Base-by-base conservation (phyloP, 2,888 invertebrate species). In the Tethea ocularis region DNA sequence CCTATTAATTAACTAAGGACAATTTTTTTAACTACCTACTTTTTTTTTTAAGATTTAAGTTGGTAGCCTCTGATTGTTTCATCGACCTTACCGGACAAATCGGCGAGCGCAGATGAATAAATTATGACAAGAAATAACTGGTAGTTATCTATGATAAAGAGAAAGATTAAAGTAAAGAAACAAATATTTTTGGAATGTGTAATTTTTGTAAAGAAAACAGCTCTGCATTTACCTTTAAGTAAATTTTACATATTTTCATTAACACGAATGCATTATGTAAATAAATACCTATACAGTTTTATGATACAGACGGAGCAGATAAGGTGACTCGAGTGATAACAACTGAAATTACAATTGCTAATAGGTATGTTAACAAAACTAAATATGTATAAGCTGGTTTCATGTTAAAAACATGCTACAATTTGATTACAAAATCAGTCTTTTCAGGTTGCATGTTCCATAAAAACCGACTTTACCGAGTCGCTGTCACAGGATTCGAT, bases 251-350 rank as follows among this genome's bases (percentile, higher is more conserved):
- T 20, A 46, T 46, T 46, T 20, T 20, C 46, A 46, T 17, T 1
- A 15, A 17, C 41, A 41, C 41, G 41, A 46, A 20, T 38, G 38
- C 6, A 0, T n/a, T 46, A 38, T 17, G 46, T 46, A 46, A 46
- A 46, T 17, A 38, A 15, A n/a, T n/a, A n/a, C n/a, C n/a, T n/a
- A n/a, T 3, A 20, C 46, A 20, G 20, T 20, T 46, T 46, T 41
- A 41, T 41, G 41, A 17, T 15, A n/a, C 46, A 46, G 46, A 46
- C 20, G 20, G 46, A 46, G 10, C 10, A 20, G 46, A 46, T 46
- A 46, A 46, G 46, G 46, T 46, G 46, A 46, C 17, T 46, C 46
- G 20, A 46, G 20, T 46, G 46, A 46, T 46, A 46, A 46, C 46
- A 46, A 38, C 20, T 20, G 46, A 46, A 46, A 46, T 46, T 46